Evolutionary conservation across 64 coral and sea anemone genomes (phyloP), one percentile per base, ranked within the genome.

Genomic region (Pocillopora verrucosa): DNA sequence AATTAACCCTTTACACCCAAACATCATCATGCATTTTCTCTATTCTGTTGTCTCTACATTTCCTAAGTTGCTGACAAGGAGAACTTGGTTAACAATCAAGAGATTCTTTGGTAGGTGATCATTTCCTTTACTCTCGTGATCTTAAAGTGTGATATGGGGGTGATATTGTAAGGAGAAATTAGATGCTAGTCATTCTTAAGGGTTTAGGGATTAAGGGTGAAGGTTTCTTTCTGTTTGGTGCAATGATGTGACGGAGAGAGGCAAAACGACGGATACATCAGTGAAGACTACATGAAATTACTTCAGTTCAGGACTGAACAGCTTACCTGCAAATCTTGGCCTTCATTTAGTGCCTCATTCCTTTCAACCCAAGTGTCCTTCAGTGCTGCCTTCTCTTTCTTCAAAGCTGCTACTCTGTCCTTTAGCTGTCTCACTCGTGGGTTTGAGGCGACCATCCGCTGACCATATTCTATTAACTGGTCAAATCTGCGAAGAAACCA

Each of bases 301-400:
- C 20, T 10, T 70, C 24, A 5, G 5, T 11, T 1, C 25, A 26
- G 7, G 24, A 73, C 9, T 34, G 4, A 34, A 36, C 16, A 19
- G 57, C 75, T 59, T 20, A 94, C 92, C 84, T 97, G 95, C 16
- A 97, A 87, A 74, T 97, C 95, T 58, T 87, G 84, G 13, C 35
- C 92, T 82, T 97, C 91, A 25, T 93, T 77, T 45, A 97, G 82
- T 70, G 79, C 65, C n/a, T 93, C 95, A 79, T 88, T 97, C 77
- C 95, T 70, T 68, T 93, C 78, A 76, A 72, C 61, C 95, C 95
- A 97, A 80, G 76, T 84, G 56, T 87, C 69, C 60, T 90, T 63
- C 14, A 98, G 63, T 30, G 81, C 84, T 57, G 24, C 78, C 63
- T 98, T 95, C 45, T 92, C 93, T 57, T 82, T 69, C 65, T 93